Percentiles rank a stretch among this genome's conserved stretches.
These are phyloP conservation scores for Xiphophorus hellerii DNA, from an alignment of 2,113 vertebrate species.

Conservation along the genomic window DNA sequence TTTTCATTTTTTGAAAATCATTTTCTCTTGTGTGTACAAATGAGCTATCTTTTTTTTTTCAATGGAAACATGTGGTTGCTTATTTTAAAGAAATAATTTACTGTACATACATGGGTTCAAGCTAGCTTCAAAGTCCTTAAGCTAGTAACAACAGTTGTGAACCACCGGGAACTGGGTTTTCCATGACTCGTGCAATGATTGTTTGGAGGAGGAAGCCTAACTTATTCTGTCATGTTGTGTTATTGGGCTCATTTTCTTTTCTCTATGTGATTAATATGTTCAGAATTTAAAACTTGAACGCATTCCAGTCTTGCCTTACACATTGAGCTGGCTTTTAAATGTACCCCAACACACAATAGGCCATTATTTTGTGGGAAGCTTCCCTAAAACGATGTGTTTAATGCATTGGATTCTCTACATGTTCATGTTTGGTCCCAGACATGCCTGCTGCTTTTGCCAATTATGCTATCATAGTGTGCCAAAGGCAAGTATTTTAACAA, in stretches of 20 bases:
- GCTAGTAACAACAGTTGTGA: constrained; percentile 63
- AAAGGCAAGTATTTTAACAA: constrained; percentile 65
- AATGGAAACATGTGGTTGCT: constrained; percentile 63
- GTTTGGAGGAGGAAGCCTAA: constrained; percentile 40
- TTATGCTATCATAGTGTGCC: constrained; percentile 56
- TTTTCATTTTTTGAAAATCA: constrained; percentile 50
- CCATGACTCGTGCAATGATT: constrained; percentile 43
- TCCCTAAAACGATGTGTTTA: constrained; percentile 20
- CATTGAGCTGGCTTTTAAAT: constrained; percentile 24
- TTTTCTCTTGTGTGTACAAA: constrained; percentile 42
- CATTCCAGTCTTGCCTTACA: background rate
- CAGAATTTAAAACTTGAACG: constrained; percentile 1
- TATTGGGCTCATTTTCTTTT: constrained; percentile 24
- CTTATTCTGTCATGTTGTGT: constrained; percentile 43
- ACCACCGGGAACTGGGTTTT: constrained; percentile 56
- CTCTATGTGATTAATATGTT: constrained; percentile 16
- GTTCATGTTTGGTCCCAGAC: constrained; percentile 49
- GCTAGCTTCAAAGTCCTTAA: constrained; percentile 31
- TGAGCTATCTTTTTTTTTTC: constrained; percentile 41
- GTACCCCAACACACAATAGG: background rate
- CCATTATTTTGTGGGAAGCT: constrained; percentile 33
- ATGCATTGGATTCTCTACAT: constrained; percentile 5
- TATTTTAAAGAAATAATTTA: constrained; percentile 44
- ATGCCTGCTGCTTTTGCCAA: constrained; percentile 53
- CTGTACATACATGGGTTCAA: constrained; percentile 12